Evolutionary conservation across 1,140 invertebrate species (phyloP).

Genomic region (Chelonus insularis): DNA sequence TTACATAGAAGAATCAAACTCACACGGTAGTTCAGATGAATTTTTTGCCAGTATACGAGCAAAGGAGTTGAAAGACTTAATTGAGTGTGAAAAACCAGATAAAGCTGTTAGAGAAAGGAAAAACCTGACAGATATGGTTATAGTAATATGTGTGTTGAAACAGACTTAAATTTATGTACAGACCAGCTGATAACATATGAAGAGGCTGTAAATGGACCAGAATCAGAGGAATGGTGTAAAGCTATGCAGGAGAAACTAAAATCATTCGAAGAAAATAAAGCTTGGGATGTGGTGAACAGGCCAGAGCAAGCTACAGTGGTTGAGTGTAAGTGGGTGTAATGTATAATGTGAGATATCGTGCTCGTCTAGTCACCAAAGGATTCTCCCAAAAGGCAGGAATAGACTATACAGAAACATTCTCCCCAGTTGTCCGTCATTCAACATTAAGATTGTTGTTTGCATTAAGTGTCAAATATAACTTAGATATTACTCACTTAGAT

Average conservation of each 20-base stretch:
- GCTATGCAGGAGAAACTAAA: conserved; percentile 29
- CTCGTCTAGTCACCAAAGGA: conserved; percentile 49
- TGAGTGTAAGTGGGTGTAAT: conserved; percentile 26
- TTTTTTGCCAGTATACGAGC: too few species aligned
- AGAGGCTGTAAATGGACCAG: conserved; percentile 10
- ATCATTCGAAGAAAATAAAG: conserved; percentile 8
- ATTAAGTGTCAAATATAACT: neutral
- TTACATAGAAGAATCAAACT: too few species aligned
- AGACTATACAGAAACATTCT: conserved; percentile 44
- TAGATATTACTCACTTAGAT: conserved; percentile 37
- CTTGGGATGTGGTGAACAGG: conserved; percentile 12
- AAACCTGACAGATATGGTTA: neutral
- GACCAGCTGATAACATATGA: neutral
- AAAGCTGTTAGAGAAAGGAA: neutral
- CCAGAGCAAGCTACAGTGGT: conserved; percentile 2
- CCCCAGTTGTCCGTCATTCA: neutral
- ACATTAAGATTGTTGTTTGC: neutral
- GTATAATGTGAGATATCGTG: conserved; percentile 32
- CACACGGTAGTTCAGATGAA: too few species aligned
- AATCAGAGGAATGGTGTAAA: conserved; percentile 11
- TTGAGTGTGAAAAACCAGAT: too few species aligned
- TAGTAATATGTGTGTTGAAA: neutral
- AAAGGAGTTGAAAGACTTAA: neutral
- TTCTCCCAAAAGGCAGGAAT: conserved; percentile 47
- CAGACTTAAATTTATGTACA: neutral